Evolutionary conservation across 1,140 invertebrate species (phyloP).

Genomic region (Spodoptera litura): DNA sequence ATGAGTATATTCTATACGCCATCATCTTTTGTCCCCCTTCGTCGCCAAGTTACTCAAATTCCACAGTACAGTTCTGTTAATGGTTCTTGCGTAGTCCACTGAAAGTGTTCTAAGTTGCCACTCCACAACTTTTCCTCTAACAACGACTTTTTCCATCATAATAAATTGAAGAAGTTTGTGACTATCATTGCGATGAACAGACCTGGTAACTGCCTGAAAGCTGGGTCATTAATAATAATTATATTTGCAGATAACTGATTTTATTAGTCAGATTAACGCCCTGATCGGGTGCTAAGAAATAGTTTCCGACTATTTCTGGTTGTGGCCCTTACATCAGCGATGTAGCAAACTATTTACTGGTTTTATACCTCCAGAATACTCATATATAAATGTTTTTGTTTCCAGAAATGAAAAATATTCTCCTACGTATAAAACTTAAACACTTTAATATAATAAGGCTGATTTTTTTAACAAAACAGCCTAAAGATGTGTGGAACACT

Average conservation of each 20-base stretch:
- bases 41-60: conserved; percentile 6
- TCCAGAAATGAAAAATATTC: too few species aligned
- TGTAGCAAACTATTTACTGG: background rate
- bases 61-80: background rate
- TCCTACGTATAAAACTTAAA: too few species aligned
- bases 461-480: too few species aligned
- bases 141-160: conserved; percentile 41
- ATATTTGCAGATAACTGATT: conserved; percentile 19
- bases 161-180: conserved; percentile 39
- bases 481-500: too few species aligned
- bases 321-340: background rate
- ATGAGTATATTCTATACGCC: too few species aligned
- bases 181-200: conserved; percentile 22
- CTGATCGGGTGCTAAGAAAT: background rate
- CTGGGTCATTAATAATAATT: conserved; percentile 21
- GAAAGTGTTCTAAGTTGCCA: conserved; percentile 19
- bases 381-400: too few species aligned
- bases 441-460: too few species aligned
- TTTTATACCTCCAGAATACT: background rate
- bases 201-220: conserved; percentile 8
- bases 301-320: background rate
- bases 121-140: conserved; percentile 14
- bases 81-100: conserved; percentile 1
- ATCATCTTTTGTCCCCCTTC: background rate
- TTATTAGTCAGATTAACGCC: conserved; percentile 18